Percentiles rank a stretch among this genome's conserved stretches.
phyloP scores from a whole-genome alignment of 2,888 invertebrate species.

The Steromphala cineraria region DNA sequence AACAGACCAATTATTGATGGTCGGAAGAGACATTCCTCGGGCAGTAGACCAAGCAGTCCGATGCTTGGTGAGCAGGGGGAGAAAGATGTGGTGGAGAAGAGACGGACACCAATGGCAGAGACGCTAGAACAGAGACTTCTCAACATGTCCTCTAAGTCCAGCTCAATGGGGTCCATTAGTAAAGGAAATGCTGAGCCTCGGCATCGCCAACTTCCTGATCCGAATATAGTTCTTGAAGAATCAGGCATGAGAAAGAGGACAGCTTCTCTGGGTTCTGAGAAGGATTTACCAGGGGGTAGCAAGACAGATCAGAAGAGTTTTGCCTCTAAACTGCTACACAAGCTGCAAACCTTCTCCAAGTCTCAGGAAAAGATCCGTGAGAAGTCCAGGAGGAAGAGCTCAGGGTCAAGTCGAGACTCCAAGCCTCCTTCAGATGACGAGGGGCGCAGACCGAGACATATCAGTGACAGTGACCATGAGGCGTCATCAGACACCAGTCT shows the following conservation, averaged over 20 bases:
- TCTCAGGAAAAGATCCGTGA: constrained; percentile 38
- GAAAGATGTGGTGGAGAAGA: constrained; percentile 42
- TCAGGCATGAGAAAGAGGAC: constrained; percentile 48
- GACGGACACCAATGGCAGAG: constrained; percentile 58
- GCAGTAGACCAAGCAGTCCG: constrained; percentile 66
- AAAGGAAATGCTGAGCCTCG: not conserved
- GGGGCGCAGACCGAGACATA: constrained; percentile 35
- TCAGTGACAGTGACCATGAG: constrained; percentile 60
- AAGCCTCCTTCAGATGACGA: constrained; percentile 37
- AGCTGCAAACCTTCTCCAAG: constrained; percentile 59
- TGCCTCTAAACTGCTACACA: constrained; percentile 61
- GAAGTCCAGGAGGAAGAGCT: constrained; percentile 20
- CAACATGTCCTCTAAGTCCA: constrained; percentile 31
- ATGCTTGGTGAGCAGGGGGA: constrained; percentile 44
- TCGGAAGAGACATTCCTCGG: constrained; percentile 57
- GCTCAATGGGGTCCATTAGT: constrained; percentile 23
- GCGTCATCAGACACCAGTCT: constrained; percentile 39
- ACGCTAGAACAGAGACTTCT: constrained; percentile 55
- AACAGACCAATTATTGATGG: constrained; percentile 61
- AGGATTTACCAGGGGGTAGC: constrained; percentile 38
- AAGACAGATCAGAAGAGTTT: constrained; percentile 40
- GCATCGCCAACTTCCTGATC: not conserved
- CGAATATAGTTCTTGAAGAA: constrained; percentile 37
- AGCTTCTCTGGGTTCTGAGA: constrained; percentile 55
- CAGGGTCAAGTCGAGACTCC: not conserved